Conservation (phyloP, 2,888 invertebrate species). For the Trissolcus brochymenae region DNA sequence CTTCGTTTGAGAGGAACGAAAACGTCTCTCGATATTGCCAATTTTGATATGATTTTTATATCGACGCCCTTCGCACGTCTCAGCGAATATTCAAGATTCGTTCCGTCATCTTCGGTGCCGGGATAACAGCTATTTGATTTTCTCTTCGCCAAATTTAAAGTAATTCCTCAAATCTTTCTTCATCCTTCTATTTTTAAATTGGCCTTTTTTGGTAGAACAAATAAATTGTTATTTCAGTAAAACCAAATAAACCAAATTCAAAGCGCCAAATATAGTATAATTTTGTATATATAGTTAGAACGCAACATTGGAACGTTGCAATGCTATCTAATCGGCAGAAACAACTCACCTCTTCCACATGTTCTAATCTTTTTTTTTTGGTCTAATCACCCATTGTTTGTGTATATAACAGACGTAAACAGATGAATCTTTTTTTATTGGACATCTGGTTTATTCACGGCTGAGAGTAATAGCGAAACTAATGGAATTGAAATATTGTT, state of each 20-base stretch:
- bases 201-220: neutral
- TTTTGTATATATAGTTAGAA: neutral
- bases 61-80: conserved; percentile 34
- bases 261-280: conserved; percentile 6
- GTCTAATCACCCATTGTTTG: too few relatives aligned
- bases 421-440: too few relatives aligned
- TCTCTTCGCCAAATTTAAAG: conserved; percentile 36
- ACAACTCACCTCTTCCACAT: too few relatives aligned
- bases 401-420: too few relatives aligned
- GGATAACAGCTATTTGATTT: conserved; percentile 49
- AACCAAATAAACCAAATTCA: conserved; percentile 35
- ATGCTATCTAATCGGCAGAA: too few relatives aligned
- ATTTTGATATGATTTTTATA: conserved; percentile 56
- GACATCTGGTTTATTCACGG: too few relatives aligned
- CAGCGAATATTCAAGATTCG: conserved; percentile 49
- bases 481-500: too few relatives aligned
- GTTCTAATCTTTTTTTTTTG: too few relatives aligned
- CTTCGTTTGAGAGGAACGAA: conserved; percentile 20
- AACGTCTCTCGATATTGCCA: conserved; percentile 52
- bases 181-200: conserved; percentile 33
- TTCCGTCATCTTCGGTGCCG: conserved; percentile 33
- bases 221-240: conserved; percentile 44
- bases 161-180: conserved; percentile 12
- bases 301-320: too few relatives aligned
- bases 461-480: too few relatives aligned